Base-by-base conservation (phyloP, 2,113 vertebrate genomes). In the Romanogobio albipinnatus region DNA sequence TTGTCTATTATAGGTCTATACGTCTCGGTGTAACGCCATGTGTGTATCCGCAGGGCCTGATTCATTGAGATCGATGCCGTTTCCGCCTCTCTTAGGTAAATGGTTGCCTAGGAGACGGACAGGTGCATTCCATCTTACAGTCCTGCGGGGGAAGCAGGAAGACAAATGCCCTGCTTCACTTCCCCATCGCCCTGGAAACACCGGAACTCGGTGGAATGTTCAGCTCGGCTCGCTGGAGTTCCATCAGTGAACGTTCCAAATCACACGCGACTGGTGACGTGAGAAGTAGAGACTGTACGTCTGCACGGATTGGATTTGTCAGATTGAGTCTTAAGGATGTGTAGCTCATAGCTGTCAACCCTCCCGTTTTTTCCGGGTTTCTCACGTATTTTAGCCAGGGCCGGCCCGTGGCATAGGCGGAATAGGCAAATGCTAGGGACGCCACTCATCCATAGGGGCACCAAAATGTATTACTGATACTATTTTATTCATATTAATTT, bases 41-140 rank as follows among this genome's bases (percentile, higher is more conserved):
- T n/a, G 29, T 59, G 76, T 59, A 43, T 78, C 53, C 5, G 53
- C 29, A 59, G 76, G 53, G 76, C 33, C 53, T 24, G 51, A 78
- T 78, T 78, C 6, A 24, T 61, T 8, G 76, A 78, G 51, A 61
- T 83, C 47, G 8, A 76, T 51, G 61, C 36, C 85, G 88, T 88
- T 89, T 89, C 89, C 74, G 49, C 90, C 86, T 66, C 26, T 56
- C n/a, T 85, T 81, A 82, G 89, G 90, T 90, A 90, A 92, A 91
- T 82, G 91, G 80, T 86, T 49, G 91, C 89, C 88, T 89, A 84
- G 1, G 79, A 84, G 73, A 88, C 79, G 88, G 92, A 92, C 91
- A 90, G 92, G 84, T 85, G 89, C 85, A 87, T 88, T 93, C 91
- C 89, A 91, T 93, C 92, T 91, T 90, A 36, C 56, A 43, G 87